Base-by-base conservation (phyloP, 2,113 vertebrate genomes). In the Zapornia atra region DNA sequence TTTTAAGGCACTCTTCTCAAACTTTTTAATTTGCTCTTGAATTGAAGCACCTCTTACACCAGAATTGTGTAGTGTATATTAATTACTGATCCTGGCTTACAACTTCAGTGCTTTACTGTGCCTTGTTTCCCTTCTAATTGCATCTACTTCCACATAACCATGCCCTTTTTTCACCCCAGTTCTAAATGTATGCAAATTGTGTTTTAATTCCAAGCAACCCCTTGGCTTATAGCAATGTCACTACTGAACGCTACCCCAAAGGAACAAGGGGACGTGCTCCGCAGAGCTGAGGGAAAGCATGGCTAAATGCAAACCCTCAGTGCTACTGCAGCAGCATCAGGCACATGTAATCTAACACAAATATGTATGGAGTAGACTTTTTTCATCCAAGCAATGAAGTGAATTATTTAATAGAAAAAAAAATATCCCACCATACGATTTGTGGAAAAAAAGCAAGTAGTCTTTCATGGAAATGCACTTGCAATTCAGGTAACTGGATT, bases 301-400 rank as follows among this genome's bases (percentile, higher is more conserved):
- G 18, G 81, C 13, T 46, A 3, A 25, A 50, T 11, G 31, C 42
- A 61, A 42, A n/a, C 12, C 22, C 87, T 19, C 2, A 0, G 28
- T 4, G 69, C 60, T 29, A 1, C 50, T 34, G 69, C 48, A 85
- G 81, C 72, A 57, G 6, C 81, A 17, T 25, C 79, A 46, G 36
- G 29, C 54, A 34, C 0, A 0, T 6, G 36, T 26, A 48, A 78
- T 7, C 21, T 76, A 75, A n/a, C 25, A 80, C 86, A 14, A 88
- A 51, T 7, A 14, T 3, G 10, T 11, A 46, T 1, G 6, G 56
- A 64, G 20, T 11, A 38, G 33, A 31, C 8, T 20, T 0, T 1
- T 7, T 15, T 15, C 18, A 69, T 9, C 33, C 29, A 40, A 34
- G 22, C 7, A 68, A 19, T 24, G 34, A 11, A 76, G 15, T 17